phyloP scores from a whole-genome alignment of 2,113 vertebrate genomes.

The Rhodinocichla rosea region DNA sequence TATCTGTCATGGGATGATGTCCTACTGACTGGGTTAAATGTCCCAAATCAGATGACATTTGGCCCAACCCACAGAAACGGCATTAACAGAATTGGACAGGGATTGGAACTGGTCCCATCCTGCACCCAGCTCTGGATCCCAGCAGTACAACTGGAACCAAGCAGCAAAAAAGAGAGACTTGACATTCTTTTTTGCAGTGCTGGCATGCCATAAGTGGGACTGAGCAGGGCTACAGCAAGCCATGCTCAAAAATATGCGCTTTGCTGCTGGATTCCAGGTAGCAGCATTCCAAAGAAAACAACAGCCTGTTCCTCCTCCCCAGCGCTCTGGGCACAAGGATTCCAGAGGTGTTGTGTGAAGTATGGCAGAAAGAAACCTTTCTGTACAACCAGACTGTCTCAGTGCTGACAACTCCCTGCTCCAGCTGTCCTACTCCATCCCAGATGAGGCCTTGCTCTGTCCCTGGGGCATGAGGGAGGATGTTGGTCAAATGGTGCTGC shows the following conservation, averaged over 20 bases:
- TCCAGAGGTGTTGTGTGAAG: background rate
- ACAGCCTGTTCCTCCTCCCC: background rate
- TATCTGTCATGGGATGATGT: background rate
- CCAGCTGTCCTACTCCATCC: background rate
- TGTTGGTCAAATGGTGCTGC: background rate
- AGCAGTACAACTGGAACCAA: background rate
- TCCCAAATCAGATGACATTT: background rate
- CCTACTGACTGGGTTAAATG: background rate
- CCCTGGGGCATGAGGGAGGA: background rate
- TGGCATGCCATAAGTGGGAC: background rate
- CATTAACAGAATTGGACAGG: background rate
- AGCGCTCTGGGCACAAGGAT: background rate
- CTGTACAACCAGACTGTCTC: background rate
- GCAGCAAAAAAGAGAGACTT: background rate
- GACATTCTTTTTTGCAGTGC: background rate
- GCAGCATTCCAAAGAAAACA: background rate
- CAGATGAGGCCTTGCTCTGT: background rate
- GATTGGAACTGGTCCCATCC: background rate
- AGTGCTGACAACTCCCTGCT: background rate
- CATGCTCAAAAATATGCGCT: background rate
- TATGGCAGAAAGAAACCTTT: background rate
- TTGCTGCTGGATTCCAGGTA: background rate
- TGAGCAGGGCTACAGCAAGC: background rate
- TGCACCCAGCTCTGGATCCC: background rate
- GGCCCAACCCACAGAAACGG: background rate